Conservation (phyloP, 2,797 vertebrate species). For the Garrulus glandarius region DNA sequence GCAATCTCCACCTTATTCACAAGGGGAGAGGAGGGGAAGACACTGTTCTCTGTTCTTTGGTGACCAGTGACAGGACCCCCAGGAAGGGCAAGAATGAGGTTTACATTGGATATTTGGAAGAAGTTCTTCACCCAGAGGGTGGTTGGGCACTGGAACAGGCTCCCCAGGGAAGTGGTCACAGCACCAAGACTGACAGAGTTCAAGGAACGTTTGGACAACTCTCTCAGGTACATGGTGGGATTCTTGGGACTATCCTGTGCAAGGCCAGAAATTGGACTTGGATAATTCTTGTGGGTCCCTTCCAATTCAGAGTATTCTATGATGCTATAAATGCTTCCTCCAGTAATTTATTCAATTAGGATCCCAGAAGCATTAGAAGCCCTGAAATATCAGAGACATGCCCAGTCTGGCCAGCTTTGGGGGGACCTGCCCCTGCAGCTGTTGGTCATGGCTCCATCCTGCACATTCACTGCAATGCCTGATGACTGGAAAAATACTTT, state of each 20-base stretch:
- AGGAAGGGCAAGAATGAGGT: neutral
- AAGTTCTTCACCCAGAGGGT: neutral
- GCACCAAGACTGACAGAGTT: neutral
- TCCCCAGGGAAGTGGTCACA: neutral
- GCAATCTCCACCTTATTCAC: neutral
- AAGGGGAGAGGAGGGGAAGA: neutral
- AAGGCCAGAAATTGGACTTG: neutral
- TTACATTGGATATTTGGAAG: neutral
- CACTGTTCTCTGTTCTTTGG: neutral
- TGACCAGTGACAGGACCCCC: accelerated
- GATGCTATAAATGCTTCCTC: neutral
- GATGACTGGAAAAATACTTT: neutral
- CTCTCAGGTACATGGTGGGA: neutral
- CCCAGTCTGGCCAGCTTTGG: neutral
- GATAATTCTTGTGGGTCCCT: neutral
- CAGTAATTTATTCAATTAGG: neutral
- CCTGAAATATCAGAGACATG: neutral
- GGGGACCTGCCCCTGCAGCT: neutral
- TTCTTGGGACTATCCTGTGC: neutral
- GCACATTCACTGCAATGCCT: accelerated
- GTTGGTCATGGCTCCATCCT: neutral
- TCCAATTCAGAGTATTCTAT: neutral
- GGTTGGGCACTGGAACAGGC: neutral
- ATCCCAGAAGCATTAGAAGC: neutral
- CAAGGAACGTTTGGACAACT: neutral